Conservation (phyloP, 2,113 vertebrate species). For the Eleginops maclovinus region DNA sequence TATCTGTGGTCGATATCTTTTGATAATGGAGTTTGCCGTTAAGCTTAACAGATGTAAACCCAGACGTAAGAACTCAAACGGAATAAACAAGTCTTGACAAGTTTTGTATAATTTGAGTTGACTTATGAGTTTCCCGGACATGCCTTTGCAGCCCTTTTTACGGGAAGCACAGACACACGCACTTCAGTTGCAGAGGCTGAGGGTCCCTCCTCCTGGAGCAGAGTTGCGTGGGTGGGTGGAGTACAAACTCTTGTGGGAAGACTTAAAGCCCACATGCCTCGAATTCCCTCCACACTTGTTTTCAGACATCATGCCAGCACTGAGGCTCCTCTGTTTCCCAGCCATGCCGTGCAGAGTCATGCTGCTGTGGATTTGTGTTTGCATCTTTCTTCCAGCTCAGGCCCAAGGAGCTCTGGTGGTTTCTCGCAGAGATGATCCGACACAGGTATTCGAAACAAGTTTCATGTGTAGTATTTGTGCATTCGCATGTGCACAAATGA, state of each 20-base stretch:
- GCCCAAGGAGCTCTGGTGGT: slow-evolving; percentile 43
- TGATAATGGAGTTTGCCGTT: too few species aligned
- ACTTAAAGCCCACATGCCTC: slow-evolving; percentile 37
- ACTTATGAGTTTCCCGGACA: background rate
- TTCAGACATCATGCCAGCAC: background rate
- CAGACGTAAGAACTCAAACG: background rate
- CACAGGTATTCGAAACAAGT: slow-evolving; percentile 63
- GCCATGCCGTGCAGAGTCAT: slow-evolving; percentile 61
- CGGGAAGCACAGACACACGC: slow-evolving; percentile 9
- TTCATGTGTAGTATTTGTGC: background rate
- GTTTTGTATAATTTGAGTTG: background rate
- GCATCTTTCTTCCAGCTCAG: slow-evolving; percentile 37
- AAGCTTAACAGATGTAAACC: background rate
- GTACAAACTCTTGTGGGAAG: slow-evolving; percentile 21
- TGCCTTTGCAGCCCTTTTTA: background rate
- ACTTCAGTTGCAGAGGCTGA: too few species aligned
- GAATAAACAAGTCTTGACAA: slow-evolving; percentile 9
- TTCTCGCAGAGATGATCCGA: slow-evolving; percentile 37
- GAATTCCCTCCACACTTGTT: slow-evolving; percentile 44
- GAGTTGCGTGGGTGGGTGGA: slow-evolving; percentile 33
- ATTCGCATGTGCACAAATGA: slow-evolving; percentile 1
- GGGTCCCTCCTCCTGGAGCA: slow-evolving; percentile 13
- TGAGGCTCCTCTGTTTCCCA: background rate
- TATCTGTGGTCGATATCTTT: too few species aligned
- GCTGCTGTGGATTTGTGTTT: slow-evolving; percentile 58